Conservation (phyloP, 2,113 vertebrate species). For the Burhinus bistriatus region DNA sequence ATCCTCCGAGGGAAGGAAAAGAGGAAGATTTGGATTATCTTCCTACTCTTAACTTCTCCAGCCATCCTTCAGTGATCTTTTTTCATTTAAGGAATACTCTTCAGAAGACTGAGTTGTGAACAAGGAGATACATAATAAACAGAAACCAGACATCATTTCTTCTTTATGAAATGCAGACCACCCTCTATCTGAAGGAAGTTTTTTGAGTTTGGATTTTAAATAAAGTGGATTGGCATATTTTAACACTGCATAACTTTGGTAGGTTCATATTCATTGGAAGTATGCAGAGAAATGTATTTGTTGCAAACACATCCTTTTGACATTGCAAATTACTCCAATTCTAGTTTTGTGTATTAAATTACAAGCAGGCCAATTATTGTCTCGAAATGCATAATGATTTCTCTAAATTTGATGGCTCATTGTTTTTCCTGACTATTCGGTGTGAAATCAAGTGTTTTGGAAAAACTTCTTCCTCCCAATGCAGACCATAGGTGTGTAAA, state of each 20-base stretch:
- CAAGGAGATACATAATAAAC: neutral
- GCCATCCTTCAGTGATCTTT: neutral
- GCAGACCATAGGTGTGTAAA: neutral
- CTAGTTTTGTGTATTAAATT: neutral
- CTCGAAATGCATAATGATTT: neutral
- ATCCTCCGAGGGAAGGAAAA: neutral
- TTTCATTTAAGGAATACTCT: neutral
- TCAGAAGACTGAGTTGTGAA: neutral
- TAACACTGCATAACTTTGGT: neutral
- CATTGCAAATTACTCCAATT: neutral
- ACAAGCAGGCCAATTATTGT: neutral
- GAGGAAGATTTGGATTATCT: neutral
- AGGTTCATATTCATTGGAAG: neutral
- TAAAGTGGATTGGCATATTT: neutral
- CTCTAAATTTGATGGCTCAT: neutral
- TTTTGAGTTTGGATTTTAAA: accelerated
- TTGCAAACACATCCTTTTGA: neutral
- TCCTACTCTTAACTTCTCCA: neutral
- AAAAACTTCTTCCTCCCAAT: neutral
- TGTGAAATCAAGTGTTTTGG: neutral
- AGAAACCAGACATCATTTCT: neutral
- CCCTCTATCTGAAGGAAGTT: neutral
- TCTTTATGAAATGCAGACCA: neutral
- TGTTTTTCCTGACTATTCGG: neutral
- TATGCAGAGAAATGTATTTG: neutral